These are phyloP conservation scores for Casuarius casuarius DNA, from an alignment of 2,113 vertebrate genomes.

Conservation along the genomic window DNA sequence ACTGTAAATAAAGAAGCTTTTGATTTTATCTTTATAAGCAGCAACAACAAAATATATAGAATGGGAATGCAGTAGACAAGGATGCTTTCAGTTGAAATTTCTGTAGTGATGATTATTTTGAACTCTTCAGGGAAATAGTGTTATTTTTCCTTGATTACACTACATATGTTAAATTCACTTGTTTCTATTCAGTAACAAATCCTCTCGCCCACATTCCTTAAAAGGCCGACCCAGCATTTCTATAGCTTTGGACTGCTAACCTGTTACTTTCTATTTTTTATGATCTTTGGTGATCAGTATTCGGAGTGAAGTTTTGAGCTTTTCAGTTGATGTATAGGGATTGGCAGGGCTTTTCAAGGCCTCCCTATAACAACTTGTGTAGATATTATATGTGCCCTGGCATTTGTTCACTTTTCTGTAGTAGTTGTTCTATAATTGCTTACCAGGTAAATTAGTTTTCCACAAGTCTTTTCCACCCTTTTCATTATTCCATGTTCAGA, in stretches of 20 bases:
- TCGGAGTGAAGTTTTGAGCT: background rate
- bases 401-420: background rate
- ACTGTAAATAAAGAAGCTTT: background rate
- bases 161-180: background rate
- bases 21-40: background rate
- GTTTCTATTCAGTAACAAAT: background rate
- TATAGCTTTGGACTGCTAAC: background rate
- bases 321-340: background rate
- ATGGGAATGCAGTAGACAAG: background rate
- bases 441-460: background rate
- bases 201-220: background rate
- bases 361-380: background rate
- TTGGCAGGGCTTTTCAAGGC: background rate
- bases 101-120: background rate
- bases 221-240: background rate
- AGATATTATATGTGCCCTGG: background rate
- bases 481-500: background rate
- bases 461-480: background rate
- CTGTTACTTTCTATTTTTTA: background rate
- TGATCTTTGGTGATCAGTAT: background rate
- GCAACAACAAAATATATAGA: background rate
- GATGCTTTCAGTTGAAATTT: background rate
- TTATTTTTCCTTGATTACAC: background rate
- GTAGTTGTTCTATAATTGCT: background rate
- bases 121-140: background rate